Percentiles rank a stretch among this genome's conserved stretches.
phyloP scores from a whole-genome alignment of 2,797 vertebrate genomes.

The Enteromius mattozi region DNA sequence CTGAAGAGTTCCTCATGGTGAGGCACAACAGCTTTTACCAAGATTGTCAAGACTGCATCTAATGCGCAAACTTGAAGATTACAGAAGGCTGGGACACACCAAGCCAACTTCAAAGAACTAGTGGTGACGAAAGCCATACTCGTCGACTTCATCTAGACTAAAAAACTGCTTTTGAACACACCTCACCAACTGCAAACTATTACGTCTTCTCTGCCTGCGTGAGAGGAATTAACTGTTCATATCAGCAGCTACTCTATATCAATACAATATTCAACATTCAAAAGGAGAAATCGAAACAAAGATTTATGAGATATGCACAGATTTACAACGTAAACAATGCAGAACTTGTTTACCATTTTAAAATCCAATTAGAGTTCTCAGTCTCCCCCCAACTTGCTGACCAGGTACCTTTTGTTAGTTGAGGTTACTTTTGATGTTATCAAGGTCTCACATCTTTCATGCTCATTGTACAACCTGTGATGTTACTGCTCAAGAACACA shows the following conservation, averaged over 20 bases:
- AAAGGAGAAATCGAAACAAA: background rate
- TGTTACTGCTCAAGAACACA: background rate
- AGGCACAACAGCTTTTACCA: conserved; percentile 6
- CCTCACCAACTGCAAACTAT: background rate
- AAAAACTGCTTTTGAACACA: background rate
- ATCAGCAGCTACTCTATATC: background rate
- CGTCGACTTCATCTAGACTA: background rate
- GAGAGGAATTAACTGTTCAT: background rate
- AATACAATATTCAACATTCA: background rate
- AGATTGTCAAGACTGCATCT: background rate
- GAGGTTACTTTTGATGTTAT: background rate
- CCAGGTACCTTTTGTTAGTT: background rate
- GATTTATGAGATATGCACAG: background rate
- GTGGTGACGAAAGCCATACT: background rate
- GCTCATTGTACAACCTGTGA: background rate
- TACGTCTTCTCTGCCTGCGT: background rate
- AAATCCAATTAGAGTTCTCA: background rate
- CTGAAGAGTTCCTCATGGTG: background rate
- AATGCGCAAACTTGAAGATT: background rate
- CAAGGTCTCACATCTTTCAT: background rate
- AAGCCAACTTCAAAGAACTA: background rate
- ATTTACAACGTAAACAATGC: background rate
- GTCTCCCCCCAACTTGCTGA: background rate
- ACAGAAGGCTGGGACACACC: background rate
- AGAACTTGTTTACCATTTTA: background rate